A percentile compares a stretch with the other conserved stretches of the same genome.
Evolutionary conservation across 2,113 vertebrate species (phyloP).

Genomic region (Platichthys flesus): DNA sequence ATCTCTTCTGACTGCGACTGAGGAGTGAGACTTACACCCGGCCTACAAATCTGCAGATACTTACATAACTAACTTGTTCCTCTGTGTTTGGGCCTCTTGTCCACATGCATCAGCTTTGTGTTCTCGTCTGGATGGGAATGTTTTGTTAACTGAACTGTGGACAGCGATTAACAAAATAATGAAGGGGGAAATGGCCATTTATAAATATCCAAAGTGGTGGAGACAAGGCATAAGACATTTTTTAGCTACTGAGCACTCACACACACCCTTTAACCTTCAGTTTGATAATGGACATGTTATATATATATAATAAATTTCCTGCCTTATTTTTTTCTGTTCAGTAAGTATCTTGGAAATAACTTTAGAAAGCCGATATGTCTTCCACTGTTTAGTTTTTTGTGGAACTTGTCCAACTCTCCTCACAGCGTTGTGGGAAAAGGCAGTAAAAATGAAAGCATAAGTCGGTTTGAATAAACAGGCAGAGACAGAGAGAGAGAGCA

Average conservation of each 20-base stretch:
- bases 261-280: not conserved
- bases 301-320: no score
- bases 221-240: not conserved
- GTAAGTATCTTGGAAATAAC: not conserved
- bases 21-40: conserved; percentile 2
- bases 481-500: conserved; percentile 8
- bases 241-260: not conserved
- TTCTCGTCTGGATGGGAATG: no score
- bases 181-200: no score
- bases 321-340: not conserved
- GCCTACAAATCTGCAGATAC: no score
- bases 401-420: not conserved
- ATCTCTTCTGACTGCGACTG: conserved; percentile 44
- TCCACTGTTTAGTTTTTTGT: not conserved
- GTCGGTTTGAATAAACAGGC: conserved; percentile 22
- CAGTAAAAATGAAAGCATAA: not conserved
- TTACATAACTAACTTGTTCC: no score
- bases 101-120: no score
- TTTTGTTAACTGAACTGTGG: no score
- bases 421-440: not conserved
- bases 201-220: not conserved
- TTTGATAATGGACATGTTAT: not conserved
- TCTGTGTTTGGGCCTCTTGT: no score
- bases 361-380: not conserved
- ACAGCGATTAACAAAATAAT: no score